Conservation (phyloP, 2,888 invertebrate species). For the Dinocampus coccinellae region DNA sequence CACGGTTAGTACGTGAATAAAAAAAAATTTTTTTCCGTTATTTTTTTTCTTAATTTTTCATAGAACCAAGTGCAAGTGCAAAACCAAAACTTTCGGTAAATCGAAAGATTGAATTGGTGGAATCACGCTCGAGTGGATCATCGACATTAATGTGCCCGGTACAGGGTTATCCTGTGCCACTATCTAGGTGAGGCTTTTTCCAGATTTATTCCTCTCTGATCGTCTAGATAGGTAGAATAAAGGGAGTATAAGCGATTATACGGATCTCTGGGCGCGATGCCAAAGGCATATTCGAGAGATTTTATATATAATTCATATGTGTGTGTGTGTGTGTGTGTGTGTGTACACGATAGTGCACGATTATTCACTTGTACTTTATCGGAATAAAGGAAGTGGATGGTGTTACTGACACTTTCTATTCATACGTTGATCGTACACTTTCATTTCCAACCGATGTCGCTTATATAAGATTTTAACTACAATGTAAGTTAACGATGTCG, state of each 20-base stretch:
- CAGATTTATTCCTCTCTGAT: slow-evolving; percentile 34
- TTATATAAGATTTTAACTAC: slow-evolving; percentile 4
- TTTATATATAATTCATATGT: neutral
- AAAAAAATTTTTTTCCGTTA: neutral
- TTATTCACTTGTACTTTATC: slow-evolving; percentile 19
- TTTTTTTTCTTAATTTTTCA: slow-evolving; percentile 60
- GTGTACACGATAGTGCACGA: neutral
- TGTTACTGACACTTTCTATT: slow-evolving; percentile 11
- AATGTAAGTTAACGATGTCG: slow-evolving; percentile 38
- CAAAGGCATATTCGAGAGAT: slow-evolving; percentile 8
- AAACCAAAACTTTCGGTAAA: slow-evolving; percentile 63
- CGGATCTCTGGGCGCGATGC: slow-evolving; percentile 18
- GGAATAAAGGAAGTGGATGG: slow-evolving; percentile 12
- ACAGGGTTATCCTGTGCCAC: slow-evolving; percentile 73
- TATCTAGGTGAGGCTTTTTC: slow-evolving; percentile 69
- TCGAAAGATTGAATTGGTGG: slow-evolving; percentile 66
- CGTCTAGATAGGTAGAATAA: neutral
- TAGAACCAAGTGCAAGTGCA: slow-evolving; percentile 62
- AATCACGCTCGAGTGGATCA: slow-evolving; percentile 46
- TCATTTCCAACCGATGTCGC: neutral
- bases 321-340: neutral
- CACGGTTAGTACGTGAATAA: slow-evolving; percentile 58
- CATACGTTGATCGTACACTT: slow-evolving; percentile 1
- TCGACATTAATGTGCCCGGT: slow-evolving; percentile 74
- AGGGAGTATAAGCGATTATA: slow-evolving; percentile 24